phyloP scores from a whole-genome alignment of 2,113 vertebrate genomes.

The Eubucco bourcierii region DNA sequence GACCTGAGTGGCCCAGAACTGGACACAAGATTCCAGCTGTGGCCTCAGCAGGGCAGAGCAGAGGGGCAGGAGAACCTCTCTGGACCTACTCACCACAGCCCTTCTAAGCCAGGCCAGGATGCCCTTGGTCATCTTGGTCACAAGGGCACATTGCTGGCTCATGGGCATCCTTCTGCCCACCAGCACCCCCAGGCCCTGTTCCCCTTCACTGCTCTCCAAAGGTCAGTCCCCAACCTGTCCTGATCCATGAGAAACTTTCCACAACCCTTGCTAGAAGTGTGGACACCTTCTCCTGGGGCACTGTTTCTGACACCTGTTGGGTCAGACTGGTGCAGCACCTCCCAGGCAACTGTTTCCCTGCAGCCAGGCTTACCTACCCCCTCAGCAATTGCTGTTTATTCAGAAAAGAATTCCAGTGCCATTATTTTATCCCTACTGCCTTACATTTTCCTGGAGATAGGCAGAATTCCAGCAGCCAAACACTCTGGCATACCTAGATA shows the following conservation, averaged over 20 bases:
- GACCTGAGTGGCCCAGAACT: too few species aligned
- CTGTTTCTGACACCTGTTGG: neutral
- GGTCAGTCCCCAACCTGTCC: too few species aligned
- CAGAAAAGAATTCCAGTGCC: neutral
- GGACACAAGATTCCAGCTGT: too few species aligned
- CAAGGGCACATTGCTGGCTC: too few species aligned
- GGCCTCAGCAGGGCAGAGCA: too few species aligned
- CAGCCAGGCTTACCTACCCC: neutral
- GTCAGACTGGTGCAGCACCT: neutral
- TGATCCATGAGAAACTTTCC: neutral
- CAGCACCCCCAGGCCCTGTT: too few species aligned
- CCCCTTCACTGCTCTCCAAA: too few species aligned
- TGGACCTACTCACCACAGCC: too few species aligned
- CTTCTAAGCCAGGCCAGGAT: too few species aligned
- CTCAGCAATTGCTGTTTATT: neutral
- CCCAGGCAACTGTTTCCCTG: neutral
- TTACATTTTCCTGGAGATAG: conserved; percentile 44
- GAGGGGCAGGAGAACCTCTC: too few species aligned
- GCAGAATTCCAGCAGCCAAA: conserved; percentile 32
- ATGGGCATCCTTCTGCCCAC: too few species aligned
- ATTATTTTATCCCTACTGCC: neutral
- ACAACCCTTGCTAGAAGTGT: accelerated
- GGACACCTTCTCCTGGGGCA: neutral
- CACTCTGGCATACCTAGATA: conserved; percentile 25
- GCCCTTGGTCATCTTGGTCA: too few species aligned